Evolutionary conservation across 1,140 invertebrate genomes (phyloP).

Genomic region (Eubasilissa regina): DNA sequence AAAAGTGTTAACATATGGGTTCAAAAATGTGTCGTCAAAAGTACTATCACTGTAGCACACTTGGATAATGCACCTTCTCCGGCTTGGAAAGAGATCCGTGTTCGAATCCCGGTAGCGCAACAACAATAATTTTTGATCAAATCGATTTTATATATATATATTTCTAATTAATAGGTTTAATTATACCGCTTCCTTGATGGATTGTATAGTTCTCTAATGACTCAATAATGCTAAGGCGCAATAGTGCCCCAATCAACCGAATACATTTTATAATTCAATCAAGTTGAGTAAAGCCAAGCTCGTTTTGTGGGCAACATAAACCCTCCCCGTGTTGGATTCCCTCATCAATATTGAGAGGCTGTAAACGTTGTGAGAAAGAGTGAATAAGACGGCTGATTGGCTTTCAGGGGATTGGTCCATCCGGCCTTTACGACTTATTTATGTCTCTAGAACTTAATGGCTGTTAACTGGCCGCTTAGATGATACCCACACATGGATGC

Average conservation of each 20-base stretch:
- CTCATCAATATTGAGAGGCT: slow-evolving; percentile 15
- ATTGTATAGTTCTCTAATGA: background rate
- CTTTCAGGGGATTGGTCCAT: slow-evolving; percentile 58
- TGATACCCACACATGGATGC: background rate
- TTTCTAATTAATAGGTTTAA: too few relatives aligned
- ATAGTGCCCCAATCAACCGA: slow-evolving; percentile 3
- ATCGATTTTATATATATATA: too few relatives aligned
- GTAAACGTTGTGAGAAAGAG: slow-evolving; percentile 4
- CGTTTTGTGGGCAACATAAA: background rate
- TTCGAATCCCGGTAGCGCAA: too few relatives aligned
- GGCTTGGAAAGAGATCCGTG: too few relatives aligned
- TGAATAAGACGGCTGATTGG: slow-evolving; percentile 52
- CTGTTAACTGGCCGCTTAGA: slow-evolving; percentile 4
- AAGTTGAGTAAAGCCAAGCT: slow-evolving; percentile 17
- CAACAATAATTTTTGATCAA: too few relatives aligned
- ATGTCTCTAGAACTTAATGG: slow-evolving; percentile 53
- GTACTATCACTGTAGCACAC: too few relatives aligned
- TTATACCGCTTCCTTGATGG: too few relatives aligned
- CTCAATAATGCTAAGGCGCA: background rate
- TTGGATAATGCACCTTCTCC: too few relatives aligned
- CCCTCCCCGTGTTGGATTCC: background rate
- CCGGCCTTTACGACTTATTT: slow-evolving; percentile 54
- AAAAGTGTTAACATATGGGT: too few relatives aligned
- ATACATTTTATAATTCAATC: slow-evolving; percentile 39
- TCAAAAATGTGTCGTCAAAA: too few relatives aligned